Percentiles rank a stretch among this genome's conserved stretches.
Conservation (phyloP, 1,140 invertebrate genomes). For the Bombus fervidus region DNA sequence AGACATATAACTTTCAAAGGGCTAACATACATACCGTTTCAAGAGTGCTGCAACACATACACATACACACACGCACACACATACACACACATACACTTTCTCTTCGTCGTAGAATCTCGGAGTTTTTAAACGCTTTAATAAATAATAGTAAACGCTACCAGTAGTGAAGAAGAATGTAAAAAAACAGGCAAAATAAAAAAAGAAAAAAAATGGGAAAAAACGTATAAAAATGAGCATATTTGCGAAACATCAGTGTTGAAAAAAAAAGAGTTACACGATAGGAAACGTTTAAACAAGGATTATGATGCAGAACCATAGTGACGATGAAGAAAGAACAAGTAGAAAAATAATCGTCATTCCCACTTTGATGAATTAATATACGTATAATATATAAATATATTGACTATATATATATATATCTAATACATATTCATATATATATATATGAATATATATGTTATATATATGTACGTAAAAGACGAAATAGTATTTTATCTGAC, state of each 20-base stretch:
- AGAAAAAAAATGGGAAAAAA: slow-evolving; percentile 6
- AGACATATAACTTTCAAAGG: neutral
- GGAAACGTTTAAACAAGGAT: slow-evolving; percentile 6
- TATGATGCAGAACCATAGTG: slow-evolving; percentile 9
- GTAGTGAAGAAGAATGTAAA: slow-evolving; percentile 6
- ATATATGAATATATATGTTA: slow-evolving; percentile 6
- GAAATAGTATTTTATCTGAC: slow-evolving; percentile 60
- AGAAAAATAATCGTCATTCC: slow-evolving; percentile 25
- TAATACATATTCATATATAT: slow-evolving; percentile 1
- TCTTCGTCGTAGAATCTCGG: slow-evolving; percentile 35
- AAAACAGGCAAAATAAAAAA: neutral
- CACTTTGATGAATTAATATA: slow-evolving; percentile 49
- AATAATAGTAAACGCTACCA: neutral
- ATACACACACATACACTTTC: neutral
- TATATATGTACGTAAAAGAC: slow-evolving; percentile 30
- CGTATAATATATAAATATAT: slow-evolving; percentile 29
- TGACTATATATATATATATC: slow-evolving; percentile 18
- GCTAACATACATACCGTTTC: slow-evolving; percentile 22
- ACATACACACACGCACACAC: neutral
- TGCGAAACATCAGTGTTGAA: slow-evolving; percentile 18
- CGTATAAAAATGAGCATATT: neutral
- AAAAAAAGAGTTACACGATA: slow-evolving; percentile 2
- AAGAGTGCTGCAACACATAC: neutral
- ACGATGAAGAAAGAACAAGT: slow-evolving; percentile 14
- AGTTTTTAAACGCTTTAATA: neutral